Base-by-base conservation (phyloP, 2,113 vertebrate species). In the Corythaixoides concolor region DNA sequence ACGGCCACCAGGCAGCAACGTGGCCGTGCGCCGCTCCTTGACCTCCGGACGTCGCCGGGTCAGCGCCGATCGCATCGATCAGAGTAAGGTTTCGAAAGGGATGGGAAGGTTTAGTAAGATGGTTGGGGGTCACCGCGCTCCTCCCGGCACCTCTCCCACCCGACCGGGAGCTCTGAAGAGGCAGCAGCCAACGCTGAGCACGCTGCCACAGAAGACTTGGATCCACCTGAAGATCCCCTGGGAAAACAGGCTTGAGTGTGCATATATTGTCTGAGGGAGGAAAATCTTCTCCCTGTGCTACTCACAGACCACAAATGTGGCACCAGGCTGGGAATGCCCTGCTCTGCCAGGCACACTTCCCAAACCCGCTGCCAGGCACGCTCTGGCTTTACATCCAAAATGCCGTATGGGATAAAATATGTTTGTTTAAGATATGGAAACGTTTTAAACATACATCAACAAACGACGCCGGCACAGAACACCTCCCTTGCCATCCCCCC, bases 371-470 rank as follows among this genome's bases (percentile, higher is more conserved):
- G 43, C 76, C 81, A 16, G 26, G 37, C 5, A 7, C 0, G 0
- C 20, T 50, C 55, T 0, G 4, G 6, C 33, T 52, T 8, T 3
- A 0, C 0, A 5, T 1, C 41, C 30, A 30, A 66, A 50, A 27
- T 2, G 11, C 0, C 4, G 2, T 6, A 9, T 0, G 6, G 4
- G 52, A 47, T 3, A 26, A 49, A 76, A 53, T 1, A 7, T 0
- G 0, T 5, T 11, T 16, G 0, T 24, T 24, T 11, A 30, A 78
- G 69, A 28, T 6, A 28, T 0, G 4, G 35, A 18, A 53, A 8
- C 8, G 7, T 50, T 64, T 41, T 4, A 10, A 30, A 13, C 0
- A 1, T 1, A 15, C 43, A 52, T 3, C 3, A 78, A 2, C 9
- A 83, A 28, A 9, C 9, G 2, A 28, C 3, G 2, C 62, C 72